phyloP scores from a whole-genome alignment of 2,797 vertebrate species.

The Takifugu ocellatus region DNA sequence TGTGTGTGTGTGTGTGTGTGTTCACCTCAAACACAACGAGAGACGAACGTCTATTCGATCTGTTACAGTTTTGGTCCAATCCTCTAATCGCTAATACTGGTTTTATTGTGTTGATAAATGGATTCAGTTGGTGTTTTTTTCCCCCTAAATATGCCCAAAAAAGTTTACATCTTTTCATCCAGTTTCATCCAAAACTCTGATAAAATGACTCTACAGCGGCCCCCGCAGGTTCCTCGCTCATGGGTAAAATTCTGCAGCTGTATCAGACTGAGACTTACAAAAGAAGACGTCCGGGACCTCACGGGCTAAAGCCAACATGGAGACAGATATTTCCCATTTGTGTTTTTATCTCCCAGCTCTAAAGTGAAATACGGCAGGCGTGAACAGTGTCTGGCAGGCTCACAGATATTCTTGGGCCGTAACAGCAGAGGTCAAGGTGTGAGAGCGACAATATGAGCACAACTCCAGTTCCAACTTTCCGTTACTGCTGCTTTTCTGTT shows the following conservation, averaged over 20 bases:
- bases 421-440: slow-evolving; percentile 62
- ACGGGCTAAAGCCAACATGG: no score
- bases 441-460: slow-evolving; percentile 39
- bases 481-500: background rate
- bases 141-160: no score
- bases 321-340: no score
- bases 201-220: no score
- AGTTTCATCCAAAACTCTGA: slow-evolving; percentile 18
- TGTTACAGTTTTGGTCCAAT: slow-evolving; percentile 22
- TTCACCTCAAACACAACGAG: slow-evolving; percentile 35
- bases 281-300: no score
- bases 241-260: no score
- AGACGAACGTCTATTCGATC: slow-evolving; percentile 15
- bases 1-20: slow-evolving; percentile 9
- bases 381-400: slow-evolving; percentile 53
- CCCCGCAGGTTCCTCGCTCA: no score
- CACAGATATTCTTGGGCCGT: slow-evolving; percentile 53
- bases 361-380: slow-evolving; percentile 57
- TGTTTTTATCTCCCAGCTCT: background rate
- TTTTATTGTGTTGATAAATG: slow-evolving; percentile 46
- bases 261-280: no score
- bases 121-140: no score
- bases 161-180: slow-evolving; percentile 30
- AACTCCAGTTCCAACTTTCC: slow-evolving; percentile 39
- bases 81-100: slow-evolving; percentile 29